Conservation (phyloP, 2,888 invertebrate genomes). For the Dryadula phaetusa region DNA sequence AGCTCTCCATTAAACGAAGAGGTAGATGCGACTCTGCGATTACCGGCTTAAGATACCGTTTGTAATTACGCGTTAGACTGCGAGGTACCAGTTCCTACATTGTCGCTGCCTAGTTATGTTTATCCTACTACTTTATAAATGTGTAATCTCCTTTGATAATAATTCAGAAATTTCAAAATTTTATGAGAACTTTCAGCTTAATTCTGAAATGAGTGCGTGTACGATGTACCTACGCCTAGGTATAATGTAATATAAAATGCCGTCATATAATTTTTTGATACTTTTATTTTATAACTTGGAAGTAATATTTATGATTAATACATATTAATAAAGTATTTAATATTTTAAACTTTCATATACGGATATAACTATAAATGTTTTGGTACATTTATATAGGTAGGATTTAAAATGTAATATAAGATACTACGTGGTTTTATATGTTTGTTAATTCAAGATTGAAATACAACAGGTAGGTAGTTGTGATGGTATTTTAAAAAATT, state of each 20-base stretch:
- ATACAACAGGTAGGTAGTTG: too few species aligned
- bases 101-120: slow-evolving; percentile 19
- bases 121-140: slow-evolving; percentile 22
- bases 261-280: neutral
- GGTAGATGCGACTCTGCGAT: slow-evolving; percentile 56
- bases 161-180: slow-evolving; percentile 19
- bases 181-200: slow-evolving; percentile 25
- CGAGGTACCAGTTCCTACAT: slow-evolving; percentile 23
- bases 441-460: too few species aligned
- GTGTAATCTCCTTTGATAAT: slow-evolving; percentile 24
- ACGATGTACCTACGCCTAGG: too few species aligned
- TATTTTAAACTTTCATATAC: neutral
- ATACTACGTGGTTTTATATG: too few species aligned
- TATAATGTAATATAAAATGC: neutral
- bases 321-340: neutral
- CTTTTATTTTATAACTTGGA: neutral
- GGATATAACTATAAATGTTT: too few species aligned
- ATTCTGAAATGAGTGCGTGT: slow-evolving; percentile 14
- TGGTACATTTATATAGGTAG: too few species aligned
- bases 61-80: slow-evolving; percentile 50
- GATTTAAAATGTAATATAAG: too few species aligned
- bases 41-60: slow-evolving; percentile 59
- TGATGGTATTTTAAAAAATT: too few species aligned
- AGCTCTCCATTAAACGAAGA: slow-evolving; percentile 62
- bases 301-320: neutral